Evolutionary conservation across 2,797 vertebrate genomes (phyloP), one percentile per base, ranked within the genome.

Genomic region (Sorex maritimensis): DNA sequence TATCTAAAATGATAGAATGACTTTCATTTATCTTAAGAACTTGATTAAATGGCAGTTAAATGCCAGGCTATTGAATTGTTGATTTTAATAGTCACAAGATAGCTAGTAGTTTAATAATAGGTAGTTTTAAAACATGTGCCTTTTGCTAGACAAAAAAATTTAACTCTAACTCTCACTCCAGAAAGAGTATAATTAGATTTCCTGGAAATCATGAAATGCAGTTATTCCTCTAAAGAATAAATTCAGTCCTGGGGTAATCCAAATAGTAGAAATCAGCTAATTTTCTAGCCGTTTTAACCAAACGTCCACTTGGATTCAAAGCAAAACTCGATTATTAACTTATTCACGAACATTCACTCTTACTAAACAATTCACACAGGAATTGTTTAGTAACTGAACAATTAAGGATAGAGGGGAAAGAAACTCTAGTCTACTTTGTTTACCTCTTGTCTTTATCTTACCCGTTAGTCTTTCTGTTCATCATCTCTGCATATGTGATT

Each of bases 11-110:
- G 28, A 85, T 67, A 23, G 15, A 82, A 5, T 10, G 24, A 0
- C 21, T 85, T 94, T 85, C 85, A 85, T 77, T 81, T 88, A 79
- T 82, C 24, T 24, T 28, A 5, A 24, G 83, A 87, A 74, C 2
- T 19, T 87, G 75, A 41, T 63, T 69, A n/a, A 87, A 79, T 75
- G 71, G 79, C 11, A 81, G 13, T 69, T 86, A 92, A 79, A n/a
- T 86, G 41, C 85, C 17, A 58, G 55, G 55, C 14, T 21, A 58
- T 58, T 58, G 15, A 58, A 58, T 58, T 58, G 17, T 58, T 58
- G 17, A 58, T 58, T 58, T 58, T 58, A 58, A 58, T 17, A 17
- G 55, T 58, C 14, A 58, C 5, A 58, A 17, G 55, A 21, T 21
- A 19, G 15, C 12, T 58, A 17, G 19, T 19, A 19, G 5, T 58